Percentiles rank a stretch among this genome's conserved stretches.
Conservation (phyloP, 2,888 invertebrate species). For the Chrysomela aeneicollis region DNA sequence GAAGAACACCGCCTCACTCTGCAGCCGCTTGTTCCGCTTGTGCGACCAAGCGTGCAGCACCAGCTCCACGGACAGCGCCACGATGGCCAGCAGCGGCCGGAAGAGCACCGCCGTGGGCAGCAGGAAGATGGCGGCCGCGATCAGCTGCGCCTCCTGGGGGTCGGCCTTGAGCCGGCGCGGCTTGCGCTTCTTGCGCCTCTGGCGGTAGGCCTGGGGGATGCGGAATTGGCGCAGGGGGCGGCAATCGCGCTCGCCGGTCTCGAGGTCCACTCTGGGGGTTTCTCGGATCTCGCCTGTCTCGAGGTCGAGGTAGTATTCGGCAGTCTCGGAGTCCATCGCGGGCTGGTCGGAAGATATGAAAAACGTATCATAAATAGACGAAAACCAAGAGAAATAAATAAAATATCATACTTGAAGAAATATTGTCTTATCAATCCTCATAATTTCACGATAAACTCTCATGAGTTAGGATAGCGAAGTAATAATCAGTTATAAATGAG, state of each 20-base stretch:
- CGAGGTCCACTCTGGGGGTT: slow-evolving; percentile 57
- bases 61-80: slow-evolving; percentile 67
- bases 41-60: slow-evolving; percentile 75
- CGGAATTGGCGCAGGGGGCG: slow-evolving; percentile 58
- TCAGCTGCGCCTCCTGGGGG: slow-evolving; percentile 39
- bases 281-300: slow-evolving; percentile 66
- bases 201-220: slow-evolving; percentile 46
- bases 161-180: slow-evolving; percentile 26
- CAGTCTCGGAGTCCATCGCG: slow-evolving; percentile 45
- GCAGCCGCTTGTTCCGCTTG: slow-evolving; percentile 69
- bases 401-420: too few relatives aligned
- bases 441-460: too few relatives aligned
- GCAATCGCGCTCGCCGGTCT: slow-evolving; percentile 64
- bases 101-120: slow-evolving; percentile 69
- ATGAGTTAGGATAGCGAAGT: too few relatives aligned
- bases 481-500: too few relatives aligned
- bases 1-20: slow-evolving; percentile 68
- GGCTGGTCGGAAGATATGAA: too few relatives aligned
- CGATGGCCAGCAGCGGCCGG: slow-evolving; percentile 64
- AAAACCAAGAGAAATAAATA: too few relatives aligned
- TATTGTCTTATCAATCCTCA: too few relatives aligned
- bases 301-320: slow-evolving; percentile 57
- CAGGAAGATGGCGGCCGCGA: slow-evolving; percentile 62
- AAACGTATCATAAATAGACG: too few relatives aligned
- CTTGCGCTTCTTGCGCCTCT: slow-evolving; percentile 17